Evolutionary conservation across 1,140 invertebrate genomes (phyloP), one percentile per base, ranked within the genome.

Genomic region (Sminthurides bifidus): DNA sequence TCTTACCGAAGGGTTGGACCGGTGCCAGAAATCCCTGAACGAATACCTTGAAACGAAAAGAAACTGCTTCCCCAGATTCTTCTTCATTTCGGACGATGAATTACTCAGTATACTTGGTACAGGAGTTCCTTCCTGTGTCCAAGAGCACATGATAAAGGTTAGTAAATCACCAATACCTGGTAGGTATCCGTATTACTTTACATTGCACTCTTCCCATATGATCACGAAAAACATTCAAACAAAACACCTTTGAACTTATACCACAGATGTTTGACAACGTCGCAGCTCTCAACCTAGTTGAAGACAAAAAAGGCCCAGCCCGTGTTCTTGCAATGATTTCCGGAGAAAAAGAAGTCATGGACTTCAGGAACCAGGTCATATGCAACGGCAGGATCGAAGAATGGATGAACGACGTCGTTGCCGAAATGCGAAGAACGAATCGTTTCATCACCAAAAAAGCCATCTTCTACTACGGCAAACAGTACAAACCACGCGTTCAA

Each of bases 1-100:
- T 84, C 83, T 93, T n/a, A 79, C 79, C 48, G 57, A 73, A 26
- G 83, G 83, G 1, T 71, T 94, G 23, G 88, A 93, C 67, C 82
- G 78, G 63, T 93, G 89, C 72, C 87, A 92, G 72, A 92, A 92
- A 68, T 88, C 87, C 0, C 72, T 94, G 38, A 87, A 85, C 64
- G 84, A 92, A 65, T 93, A 92, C 71, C 73, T 93, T 46, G 86
- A 90, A 67, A 81, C 81, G 1, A 93, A 92, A 71, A 73, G 89
- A 58, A 79, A 83, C 56, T 76, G 86, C 49, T 93, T 92, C 68
- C 86, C 89, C 29, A 70, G 91, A 63, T 93, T 94, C 71, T 92
- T 85, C 73, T 93, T 94, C 68, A 85, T 94, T 60, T 92, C 89
- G 6, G 90, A 92, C 56, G 88, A 92, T 68, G 91, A 94, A 71